phyloP scores from a whole-genome alignment of 1,140 invertebrate genomes.

The Mycetomoellerius zeteki region DNA sequence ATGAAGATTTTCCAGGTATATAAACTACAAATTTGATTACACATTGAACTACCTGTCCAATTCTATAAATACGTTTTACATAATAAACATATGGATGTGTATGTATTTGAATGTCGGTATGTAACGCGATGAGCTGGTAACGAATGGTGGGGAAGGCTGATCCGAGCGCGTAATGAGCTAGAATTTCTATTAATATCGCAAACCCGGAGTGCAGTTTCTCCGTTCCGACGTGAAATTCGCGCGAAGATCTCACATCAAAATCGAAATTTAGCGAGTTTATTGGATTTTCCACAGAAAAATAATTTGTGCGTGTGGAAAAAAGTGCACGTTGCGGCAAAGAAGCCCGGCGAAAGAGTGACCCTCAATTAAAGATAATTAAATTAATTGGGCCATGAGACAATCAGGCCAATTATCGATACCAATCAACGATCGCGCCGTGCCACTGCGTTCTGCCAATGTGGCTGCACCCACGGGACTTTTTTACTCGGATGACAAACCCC shows the following conservation, averaged over 20 bases:
- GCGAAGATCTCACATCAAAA: conserved; percentile 15
- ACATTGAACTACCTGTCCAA: conserved; percentile 32
- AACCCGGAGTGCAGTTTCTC: neutral
- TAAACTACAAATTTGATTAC: conserved; percentile 33
- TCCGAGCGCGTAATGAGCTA: conserved; percentile 50
- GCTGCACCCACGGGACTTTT: conserved; percentile 79
- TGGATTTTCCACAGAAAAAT: conserved; percentile 38
- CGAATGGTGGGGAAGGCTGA: conserved; percentile 31
- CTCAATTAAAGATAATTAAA: conserved; percentile 84
- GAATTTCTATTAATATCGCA: conserved; percentile 61
- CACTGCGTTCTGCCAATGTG: conserved; percentile 50
- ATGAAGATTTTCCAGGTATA: conserved; percentile 22
- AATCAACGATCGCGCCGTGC: conserved; percentile 81
- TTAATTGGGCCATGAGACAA: conserved; percentile 84
- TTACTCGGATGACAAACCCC: conserved; percentile 84
- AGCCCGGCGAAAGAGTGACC: conserved; percentile 19
- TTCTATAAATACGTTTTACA: conserved; percentile 39
- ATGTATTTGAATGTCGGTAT: neutral
- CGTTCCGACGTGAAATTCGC: conserved; percentile 14
- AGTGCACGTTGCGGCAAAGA: conserved; percentile 25
- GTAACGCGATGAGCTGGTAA: conserved; percentile 47
- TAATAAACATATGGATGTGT: neutral
- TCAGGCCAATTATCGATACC: conserved; percentile 84
- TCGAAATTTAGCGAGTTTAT: conserved; percentile 15
- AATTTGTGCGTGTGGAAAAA: conserved; percentile 1